phyloP scores from a whole-genome alignment of 2,113 vertebrate species.

The Dasyurus viverrinus region DNA sequence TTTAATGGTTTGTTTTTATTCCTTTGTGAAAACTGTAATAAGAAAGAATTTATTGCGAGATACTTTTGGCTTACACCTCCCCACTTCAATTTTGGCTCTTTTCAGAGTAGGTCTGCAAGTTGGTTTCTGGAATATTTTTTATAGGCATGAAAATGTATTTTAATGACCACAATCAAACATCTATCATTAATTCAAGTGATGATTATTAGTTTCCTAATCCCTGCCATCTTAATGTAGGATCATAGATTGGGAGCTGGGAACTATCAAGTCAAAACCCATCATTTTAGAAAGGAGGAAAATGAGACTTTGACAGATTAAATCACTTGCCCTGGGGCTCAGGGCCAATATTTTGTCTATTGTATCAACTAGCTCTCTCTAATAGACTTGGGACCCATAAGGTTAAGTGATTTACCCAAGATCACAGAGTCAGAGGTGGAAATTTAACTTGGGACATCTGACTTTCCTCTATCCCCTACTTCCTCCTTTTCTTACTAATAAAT shows the following conservation, averaged over 20 bases:
- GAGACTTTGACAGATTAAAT: no score
- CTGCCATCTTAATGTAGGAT: not conserved
- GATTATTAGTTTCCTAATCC: not conserved
- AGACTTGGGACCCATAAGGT: no score
- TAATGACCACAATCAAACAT: not conserved
- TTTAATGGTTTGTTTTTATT: slow-evolving; percentile 22
- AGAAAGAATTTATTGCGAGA: not conserved
- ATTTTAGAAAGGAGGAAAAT: not conserved
- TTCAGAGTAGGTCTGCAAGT: not conserved
- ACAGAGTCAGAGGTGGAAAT: no score
- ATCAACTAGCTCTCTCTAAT: no score
- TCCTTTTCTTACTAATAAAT: no score
- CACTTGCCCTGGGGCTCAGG: no score
- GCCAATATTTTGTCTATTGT: no score
- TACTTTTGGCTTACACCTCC: not conserved
- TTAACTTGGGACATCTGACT: no score
- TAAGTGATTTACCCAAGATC: no score
- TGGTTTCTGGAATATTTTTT: not conserved
- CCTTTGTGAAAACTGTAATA: not conserved
- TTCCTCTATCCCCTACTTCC: no score
- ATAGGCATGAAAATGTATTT: not conserved
- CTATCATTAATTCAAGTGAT: not conserved
- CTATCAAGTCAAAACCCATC: not conserved
- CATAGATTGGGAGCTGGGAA: not conserved
- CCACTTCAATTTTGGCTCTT: not conserved